These are phyloP conservation scores for Muscidifurax raptorellus DNA, from an alignment of 1,140 invertebrate genomes.

Conservation along the genomic window DNA sequence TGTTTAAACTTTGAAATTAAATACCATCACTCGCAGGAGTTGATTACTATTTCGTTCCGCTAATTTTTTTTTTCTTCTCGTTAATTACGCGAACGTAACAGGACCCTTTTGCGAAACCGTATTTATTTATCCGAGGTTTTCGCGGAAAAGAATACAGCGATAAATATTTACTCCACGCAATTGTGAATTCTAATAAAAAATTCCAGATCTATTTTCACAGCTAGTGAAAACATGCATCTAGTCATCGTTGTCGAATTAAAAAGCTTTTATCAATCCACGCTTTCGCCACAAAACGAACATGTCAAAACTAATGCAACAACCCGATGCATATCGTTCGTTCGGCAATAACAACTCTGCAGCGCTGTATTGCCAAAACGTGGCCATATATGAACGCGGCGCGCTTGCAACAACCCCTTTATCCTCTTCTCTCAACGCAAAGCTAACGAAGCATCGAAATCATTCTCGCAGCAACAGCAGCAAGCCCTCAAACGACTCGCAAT, in stretches of 20 bases:
- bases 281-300: not conserved
- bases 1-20: not conserved
- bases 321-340: not conserved
- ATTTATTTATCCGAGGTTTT: no score
- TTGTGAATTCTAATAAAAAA: no score
- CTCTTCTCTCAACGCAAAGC: not conserved
- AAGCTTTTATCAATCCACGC: not conserved
- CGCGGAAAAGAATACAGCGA: no score
- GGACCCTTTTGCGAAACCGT: no score
- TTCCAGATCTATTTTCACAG: no score
- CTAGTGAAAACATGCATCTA: not conserved
- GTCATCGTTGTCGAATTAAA: not conserved
- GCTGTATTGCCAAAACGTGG: not conserved
- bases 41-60: no score
- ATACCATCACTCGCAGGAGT: no score
- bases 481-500: not conserved
- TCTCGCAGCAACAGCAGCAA: not conserved
- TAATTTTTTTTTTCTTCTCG: no score
- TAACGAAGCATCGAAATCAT: conserved; percentile 1
- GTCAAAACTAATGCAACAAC: not conserved
- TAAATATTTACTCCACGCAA: no score
- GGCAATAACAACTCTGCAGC: not conserved
- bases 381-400: not conserved
- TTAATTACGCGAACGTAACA: no score
- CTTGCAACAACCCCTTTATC: not conserved